Percentiles rank a stretch among this genome's conserved stretches.
phyloP scores from a whole-genome alignment of 2,797 vertebrate species.

The Thaleichthys pacificus region DNA sequence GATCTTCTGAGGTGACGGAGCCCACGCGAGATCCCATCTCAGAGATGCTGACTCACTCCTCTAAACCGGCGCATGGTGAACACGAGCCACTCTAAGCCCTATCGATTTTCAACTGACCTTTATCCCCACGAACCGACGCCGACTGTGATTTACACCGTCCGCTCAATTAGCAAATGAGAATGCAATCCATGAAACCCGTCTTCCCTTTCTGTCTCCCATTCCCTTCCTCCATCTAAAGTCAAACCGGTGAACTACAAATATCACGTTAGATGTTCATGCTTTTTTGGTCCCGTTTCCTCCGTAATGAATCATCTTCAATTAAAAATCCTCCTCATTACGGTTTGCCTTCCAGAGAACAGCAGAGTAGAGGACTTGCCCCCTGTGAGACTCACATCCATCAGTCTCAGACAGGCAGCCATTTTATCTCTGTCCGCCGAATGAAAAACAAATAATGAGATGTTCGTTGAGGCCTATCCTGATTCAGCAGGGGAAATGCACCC shows the following conservation, averaged over 20 bases:
- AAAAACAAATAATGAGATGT: constrained; percentile 65
- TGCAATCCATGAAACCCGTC: constrained; percentile 48
- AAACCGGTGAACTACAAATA: not conserved
- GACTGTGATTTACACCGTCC: constrained; percentile 75
- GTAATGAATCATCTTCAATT: constrained; percentile 57
- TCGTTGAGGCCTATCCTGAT: constrained; percentile 38
- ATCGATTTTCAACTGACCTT: constrained; percentile 67
- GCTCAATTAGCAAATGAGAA: constrained; percentile 78
- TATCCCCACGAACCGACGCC: constrained; percentile 45
- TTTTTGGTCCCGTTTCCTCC: constrained; percentile 46
- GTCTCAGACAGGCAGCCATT: constrained; percentile 56
- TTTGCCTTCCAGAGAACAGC: constrained; percentile 49
- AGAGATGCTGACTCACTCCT: constrained; percentile 61
- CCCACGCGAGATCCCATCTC: not conserved
- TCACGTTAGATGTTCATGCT: not conserved
- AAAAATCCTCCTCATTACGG: constrained; percentile 42
- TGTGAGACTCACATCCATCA: constrained; percentile 61
- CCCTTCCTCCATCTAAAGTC: not conserved
- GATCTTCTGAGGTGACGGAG: not conserved
- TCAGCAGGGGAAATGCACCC: constrained; percentile 32
- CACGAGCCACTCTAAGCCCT: constrained; percentile 48
- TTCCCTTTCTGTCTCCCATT: constrained; percentile 27
- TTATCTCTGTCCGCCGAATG: constrained; percentile 49
- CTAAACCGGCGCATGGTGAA: not conserved
- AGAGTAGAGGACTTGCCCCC: constrained; percentile 44